A percentile compares a stretch with the other conserved stretches of the same genome.
Evolutionary conservation across 2,113 vertebrate species (phyloP).

Genomic region (Chionis minor): DNA sequence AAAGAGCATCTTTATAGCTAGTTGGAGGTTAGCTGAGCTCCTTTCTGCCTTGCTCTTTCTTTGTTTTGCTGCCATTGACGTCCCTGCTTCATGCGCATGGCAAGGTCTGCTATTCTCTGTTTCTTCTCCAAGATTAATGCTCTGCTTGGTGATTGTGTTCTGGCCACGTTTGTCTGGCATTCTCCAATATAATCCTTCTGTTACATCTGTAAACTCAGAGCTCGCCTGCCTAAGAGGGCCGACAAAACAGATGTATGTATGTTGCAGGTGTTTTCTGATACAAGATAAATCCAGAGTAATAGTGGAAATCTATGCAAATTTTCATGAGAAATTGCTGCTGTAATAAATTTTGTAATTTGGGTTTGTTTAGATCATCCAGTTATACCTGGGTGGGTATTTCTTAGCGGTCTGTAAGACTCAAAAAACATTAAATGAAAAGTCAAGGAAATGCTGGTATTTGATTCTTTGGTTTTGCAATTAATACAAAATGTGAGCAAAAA

Average conservation of each 20-base stretch:
- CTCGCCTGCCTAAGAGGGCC: neutral
- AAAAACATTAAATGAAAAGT: neutral
- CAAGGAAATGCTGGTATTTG: neutral
- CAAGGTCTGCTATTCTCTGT: neutral
- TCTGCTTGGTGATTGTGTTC: neutral
- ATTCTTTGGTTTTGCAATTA: neutral
- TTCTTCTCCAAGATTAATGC: neutral
- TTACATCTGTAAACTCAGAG: neutral
- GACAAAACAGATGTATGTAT: neutral
- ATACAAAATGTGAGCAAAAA: neutral
- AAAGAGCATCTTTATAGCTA: neutral
- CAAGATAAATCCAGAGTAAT: neutral
- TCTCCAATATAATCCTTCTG: neutral
- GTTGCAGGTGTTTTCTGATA: neutral
- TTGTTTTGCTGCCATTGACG: neutral
- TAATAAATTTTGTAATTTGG: neutral
- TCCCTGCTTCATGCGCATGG: accelerated
- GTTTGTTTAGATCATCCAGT: neutral
- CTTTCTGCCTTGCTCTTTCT: neutral
- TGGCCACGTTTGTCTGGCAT: neutral
- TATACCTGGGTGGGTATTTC: neutral
- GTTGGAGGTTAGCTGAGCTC: neutral
- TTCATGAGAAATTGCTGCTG: neutral
- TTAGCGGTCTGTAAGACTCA: neutral
- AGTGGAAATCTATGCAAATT: neutral